Base-by-base conservation (phyloP, 1,140 invertebrate species). In the Bactericera cockerelli region DNA sequence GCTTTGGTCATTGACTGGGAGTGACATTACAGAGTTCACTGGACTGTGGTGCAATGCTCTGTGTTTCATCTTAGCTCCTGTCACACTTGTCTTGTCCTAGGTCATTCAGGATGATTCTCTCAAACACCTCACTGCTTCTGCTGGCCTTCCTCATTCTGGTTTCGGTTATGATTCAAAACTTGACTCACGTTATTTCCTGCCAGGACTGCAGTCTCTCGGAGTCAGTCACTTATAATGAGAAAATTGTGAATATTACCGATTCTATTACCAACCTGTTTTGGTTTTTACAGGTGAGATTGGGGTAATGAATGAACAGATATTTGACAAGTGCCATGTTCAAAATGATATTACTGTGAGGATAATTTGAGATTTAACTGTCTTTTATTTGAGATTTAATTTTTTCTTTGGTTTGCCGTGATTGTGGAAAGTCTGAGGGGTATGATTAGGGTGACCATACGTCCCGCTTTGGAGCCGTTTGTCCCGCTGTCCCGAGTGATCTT, bases 221-320 rank as follows among this genome's bases (percentile, higher is more conserved):
- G n/a, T 10, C 22, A 6, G 4, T 22, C 8, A 22, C 22, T 4
- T 8, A 49, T n/a, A 22, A 49, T 49, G 22, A 53, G 24, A 26
- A 59, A 2, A 49, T 25, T 33, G 36, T 21, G 24, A 59, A 22
- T 63, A 78, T 84, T 42, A 71, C 67, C 28, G 71, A 80, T 64
- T 74, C 73, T 1, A 63, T 66, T 14, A 68, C 81, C 21, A 77
- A 85, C 69, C 65, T 87, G 16, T 74, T 86, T 57, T 86, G 83
- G 83, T 87, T 88, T 74, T 66, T 88, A 63, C 85, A 88, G 75
- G 84, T 86, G 73, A 72, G 71, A 68, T 63, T 56, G 61, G 16
- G 54, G 56, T 58, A 6, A 6, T 16, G 55, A 36, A 57, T 55
- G 33, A n/a, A 55, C 21, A 24, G 19, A 57, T 33, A 13, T n/a